These are phyloP conservation scores for Lophius americanus DNA, from an alignment of 2,797 vertebrate species.

Conservation along the genomic window DNA sequence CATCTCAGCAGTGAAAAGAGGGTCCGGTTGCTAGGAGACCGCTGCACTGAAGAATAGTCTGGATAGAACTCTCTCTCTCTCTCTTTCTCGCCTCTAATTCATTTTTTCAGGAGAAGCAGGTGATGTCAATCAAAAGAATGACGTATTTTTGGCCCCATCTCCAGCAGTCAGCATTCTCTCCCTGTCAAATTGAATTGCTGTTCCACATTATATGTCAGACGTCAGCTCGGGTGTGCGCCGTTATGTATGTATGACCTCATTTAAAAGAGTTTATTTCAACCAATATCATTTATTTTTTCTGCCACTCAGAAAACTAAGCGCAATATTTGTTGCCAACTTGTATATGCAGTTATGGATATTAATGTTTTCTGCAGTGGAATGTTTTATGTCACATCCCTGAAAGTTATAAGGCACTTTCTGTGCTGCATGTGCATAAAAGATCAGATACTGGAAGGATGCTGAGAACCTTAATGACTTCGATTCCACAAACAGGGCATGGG, in stretches of 20 bases:
- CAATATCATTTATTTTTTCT: slow-evolving; percentile 70
- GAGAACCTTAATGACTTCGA: slow-evolving; percentile 9
- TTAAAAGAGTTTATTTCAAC: slow-evolving; percentile 66
- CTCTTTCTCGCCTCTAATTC: slow-evolving; percentile 1
- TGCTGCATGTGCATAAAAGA: slow-evolving; percentile 29
- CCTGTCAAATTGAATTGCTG: slow-evolving; percentile 75
- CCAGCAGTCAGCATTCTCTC: slow-evolving; percentile 63
- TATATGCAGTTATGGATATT: slow-evolving; percentile 68
- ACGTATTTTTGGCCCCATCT: slow-evolving; percentile 26
- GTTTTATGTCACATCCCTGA: slow-evolving; percentile 54
- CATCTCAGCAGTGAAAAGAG: slow-evolving; percentile 61
- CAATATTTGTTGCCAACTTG: slow-evolving; percentile 63
- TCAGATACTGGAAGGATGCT: not conserved
- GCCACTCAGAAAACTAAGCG: slow-evolving; percentile 59
- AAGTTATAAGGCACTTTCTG: slow-evolving; percentile 44
- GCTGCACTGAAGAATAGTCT: slow-evolving; percentile 85
- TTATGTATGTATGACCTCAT: slow-evolving; percentile 58
- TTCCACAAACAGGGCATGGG: slow-evolving; percentile 18
- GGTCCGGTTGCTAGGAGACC: slow-evolving; percentile 82
- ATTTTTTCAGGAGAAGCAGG: slow-evolving; percentile 29
- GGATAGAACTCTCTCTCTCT: slow-evolving; percentile 76
- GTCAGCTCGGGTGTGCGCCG: slow-evolving; percentile 32
- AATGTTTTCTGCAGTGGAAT: slow-evolving; percentile 58
- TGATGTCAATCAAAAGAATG: slow-evolving; percentile 70
- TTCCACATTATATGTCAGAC: slow-evolving; percentile 55